These are phyloP conservation scores for Drosophila mercatorum DNA, from an alignment of 2,888 invertebrate genomes.

Conservation along the genomic window DNA sequence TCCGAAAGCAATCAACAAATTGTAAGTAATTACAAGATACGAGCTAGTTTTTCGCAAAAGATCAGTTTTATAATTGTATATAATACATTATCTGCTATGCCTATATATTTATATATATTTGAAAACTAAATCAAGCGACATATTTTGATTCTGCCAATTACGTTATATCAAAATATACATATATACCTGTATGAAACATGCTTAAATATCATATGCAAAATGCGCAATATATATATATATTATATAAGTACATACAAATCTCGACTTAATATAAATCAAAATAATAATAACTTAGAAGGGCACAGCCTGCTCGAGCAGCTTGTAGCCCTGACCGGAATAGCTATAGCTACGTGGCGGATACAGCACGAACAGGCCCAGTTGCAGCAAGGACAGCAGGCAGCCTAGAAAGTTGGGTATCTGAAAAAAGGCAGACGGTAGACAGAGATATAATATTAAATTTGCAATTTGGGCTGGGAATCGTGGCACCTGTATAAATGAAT, in stretches of 20 bases:
- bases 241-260: slow-evolving; percentile 52
- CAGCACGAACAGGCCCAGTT: slow-evolving; percentile 89
- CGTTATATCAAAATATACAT: slow-evolving; percentile 61
- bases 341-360: slow-evolving; percentile 87
- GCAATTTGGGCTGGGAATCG: slow-evolving; percentile 19
- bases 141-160: slow-evolving; percentile 22
- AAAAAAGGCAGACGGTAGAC: slow-evolving; percentile 42
- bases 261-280: slow-evolving; percentile 17
- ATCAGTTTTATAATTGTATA: slow-evolving; percentile 33
- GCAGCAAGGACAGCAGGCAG: slow-evolving; percentile 89
- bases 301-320: slow-evolving; percentile 81
- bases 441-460: slow-evolving; percentile 6
- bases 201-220: slow-evolving; percentile 54
- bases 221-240: slow-evolving; percentile 41
- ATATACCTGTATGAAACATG: slow-evolving; percentile 54
- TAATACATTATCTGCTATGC: slow-evolving; percentile 46
- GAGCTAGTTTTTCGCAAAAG: background rate
- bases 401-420: slow-evolving; percentile 93
- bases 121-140: slow-evolving; percentile 65
- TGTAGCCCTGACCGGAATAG: slow-evolving; percentile 83
- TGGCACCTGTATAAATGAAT: slow-evolving; percentile 91
- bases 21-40: slow-evolving; percentile 50
- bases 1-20: slow-evolving; percentile 21
- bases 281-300: slow-evolving; percentile 50
- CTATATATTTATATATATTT: slow-evolving; percentile 43